phyloP scores from a whole-genome alignment of 2,113 vertebrate genomes.

The Ciconia boyciana region DNA sequence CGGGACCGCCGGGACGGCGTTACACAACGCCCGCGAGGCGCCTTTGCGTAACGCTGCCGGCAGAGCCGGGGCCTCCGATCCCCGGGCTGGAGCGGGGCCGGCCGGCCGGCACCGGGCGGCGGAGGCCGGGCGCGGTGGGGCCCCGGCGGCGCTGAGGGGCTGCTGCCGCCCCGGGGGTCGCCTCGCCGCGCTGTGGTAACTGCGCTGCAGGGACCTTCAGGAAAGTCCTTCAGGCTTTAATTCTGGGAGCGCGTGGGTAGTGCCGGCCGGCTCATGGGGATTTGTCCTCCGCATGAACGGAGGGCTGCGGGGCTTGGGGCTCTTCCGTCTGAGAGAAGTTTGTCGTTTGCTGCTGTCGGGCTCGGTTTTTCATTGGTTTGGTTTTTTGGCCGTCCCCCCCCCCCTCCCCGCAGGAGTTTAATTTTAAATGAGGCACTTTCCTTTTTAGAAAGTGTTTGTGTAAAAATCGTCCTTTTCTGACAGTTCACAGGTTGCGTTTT shows the following conservation, averaged over 20 bases:
- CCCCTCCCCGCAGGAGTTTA: fast-evolving
- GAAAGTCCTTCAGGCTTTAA: not conserved
- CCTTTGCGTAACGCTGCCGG: not conserved
- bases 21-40: not conserved
- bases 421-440: fast-evolving
- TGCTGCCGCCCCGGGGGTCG: not conserved
- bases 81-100: not conserved
- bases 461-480: not conserved
- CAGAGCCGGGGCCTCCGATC: not conserved
- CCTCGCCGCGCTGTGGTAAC: not conserved
- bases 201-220: not conserved
- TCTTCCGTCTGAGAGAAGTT: too few relatives aligned
- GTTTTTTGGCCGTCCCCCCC: too few relatives aligned
- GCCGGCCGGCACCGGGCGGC: not conserved
- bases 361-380: not conserved
- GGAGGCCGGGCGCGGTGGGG: not conserved
- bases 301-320: not conserved
- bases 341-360: not conserved
- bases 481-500: fast-evolving
- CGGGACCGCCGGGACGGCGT: not conserved
- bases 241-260: not conserved
- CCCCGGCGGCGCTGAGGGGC: not conserved
- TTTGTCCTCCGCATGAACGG: too few relatives aligned
- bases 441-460: fast-evolving
- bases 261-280: fast-evolving